These are phyloP conservation scores for Epiblema foenella DNA, from an alignment of 2,888 invertebrate species.

Conservation along the genomic window DNA sequence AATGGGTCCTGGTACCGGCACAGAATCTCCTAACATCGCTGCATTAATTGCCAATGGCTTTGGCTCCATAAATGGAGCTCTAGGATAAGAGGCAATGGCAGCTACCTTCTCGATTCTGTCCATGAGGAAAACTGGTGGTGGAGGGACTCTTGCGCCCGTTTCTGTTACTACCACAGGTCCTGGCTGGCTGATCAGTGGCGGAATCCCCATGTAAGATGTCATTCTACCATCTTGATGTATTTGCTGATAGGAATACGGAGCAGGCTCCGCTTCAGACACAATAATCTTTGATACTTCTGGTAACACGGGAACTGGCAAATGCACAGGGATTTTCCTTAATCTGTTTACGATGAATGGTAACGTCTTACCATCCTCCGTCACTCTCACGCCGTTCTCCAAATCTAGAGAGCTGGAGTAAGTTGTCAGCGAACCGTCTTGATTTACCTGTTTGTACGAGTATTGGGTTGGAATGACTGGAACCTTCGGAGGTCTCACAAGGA, in stretches of 20 bases:
- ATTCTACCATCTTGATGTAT: constrained; percentile 26
- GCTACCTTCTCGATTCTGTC: constrained; percentile 27
- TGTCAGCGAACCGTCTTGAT: constrained; percentile 42
- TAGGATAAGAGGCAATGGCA: constrained; percentile 14
- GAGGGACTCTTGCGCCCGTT: background rate
- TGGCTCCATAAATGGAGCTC: background rate
- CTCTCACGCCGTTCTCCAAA: constrained; percentile 21
- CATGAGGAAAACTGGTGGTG: constrained; percentile 16
- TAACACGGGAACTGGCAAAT: constrained; percentile 29
- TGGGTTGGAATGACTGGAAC: constrained; percentile 31
- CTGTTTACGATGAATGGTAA: constrained; percentile 35
- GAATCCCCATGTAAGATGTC: constrained; percentile 14
- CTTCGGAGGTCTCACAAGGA: constrained; percentile 13
- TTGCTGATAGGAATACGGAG: constrained; percentile 31
- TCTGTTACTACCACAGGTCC: constrained; percentile 29
- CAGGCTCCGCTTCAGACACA: constrained; percentile 13
- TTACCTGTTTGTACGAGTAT: constrained; percentile 45
- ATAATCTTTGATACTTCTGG: constrained; percentile 35
- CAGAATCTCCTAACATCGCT: constrained; percentile 22
- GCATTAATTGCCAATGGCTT: constrained; percentile 1
- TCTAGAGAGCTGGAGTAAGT: constrained; percentile 28
- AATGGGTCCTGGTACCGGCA: constrained; percentile 45
- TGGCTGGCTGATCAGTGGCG: background rate
- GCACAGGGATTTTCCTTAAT: constrained; percentile 34
- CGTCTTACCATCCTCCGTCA: constrained; percentile 26